Percentiles rank a stretch among this genome's conserved stretches.
These are phyloP conservation scores for Phenacoccus solenopsis DNA, from an alignment of 1,140 invertebrate species.

Conservation along the genomic window DNA sequence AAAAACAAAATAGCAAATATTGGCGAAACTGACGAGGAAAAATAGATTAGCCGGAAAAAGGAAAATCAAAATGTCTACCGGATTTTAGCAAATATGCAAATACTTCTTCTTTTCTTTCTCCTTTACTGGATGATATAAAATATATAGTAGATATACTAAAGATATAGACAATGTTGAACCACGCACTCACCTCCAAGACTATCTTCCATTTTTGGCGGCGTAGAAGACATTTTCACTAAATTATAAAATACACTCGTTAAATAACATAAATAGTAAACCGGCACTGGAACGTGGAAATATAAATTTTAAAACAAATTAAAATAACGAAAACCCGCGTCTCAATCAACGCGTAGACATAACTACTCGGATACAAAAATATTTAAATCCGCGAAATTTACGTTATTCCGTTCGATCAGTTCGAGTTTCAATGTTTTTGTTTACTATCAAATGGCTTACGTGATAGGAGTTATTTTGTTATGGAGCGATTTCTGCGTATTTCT, in stretches of 20 bases:
- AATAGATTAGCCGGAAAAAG: too few species aligned
- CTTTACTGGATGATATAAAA: too few species aligned
- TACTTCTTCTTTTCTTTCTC: too few species aligned
- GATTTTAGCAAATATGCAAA: too few species aligned
- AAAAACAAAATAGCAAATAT: too few species aligned
- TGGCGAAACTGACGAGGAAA: too few species aligned
- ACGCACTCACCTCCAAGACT: background rate
- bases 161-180: background rate
- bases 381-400: background rate
- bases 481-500: background rate
- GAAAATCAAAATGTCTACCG: too few species aligned
- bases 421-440: background rate
- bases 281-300: background rate
- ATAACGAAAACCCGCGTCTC: background rate
- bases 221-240: background rate
- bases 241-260: background rate
- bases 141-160: background rate
- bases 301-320: background rate
- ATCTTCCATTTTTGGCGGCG: background rate
- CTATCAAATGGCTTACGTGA: background rate
- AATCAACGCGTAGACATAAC: background rate
- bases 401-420: background rate
- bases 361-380: background rate
- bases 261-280: background rate
- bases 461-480: background rate